Percentiles rank a stretch among this genome's conserved stretches.
Evolutionary conservation across 1,140 invertebrate genomes (phyloP).

Genomic region (Listronotus bonariensis): DNA sequence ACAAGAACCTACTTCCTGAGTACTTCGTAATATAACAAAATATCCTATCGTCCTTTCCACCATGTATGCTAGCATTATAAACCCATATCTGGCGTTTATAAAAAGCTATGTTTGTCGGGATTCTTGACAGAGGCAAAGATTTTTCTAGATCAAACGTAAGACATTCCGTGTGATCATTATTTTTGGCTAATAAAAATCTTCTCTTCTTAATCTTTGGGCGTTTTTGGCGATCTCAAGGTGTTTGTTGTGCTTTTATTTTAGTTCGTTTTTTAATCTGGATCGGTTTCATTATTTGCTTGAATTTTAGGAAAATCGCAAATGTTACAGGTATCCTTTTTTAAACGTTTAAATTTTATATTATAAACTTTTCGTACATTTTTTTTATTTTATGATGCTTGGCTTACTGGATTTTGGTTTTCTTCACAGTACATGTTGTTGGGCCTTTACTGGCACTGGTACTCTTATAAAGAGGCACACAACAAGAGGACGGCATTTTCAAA

Average conservation of each 20-base stretch:
- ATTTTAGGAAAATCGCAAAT: constrained; percentile 26
- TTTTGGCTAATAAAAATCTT: constrained; percentile 6
- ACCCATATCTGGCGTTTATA: constrained; percentile 41
- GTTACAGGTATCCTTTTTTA: constrained; percentile 33
- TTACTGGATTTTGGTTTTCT: constrained; percentile 20
- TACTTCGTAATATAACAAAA: constrained; percentile 31
- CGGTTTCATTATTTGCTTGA: constrained; percentile 10
- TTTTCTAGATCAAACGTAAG: constrained; percentile 29
- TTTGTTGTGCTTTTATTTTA: constrained; percentile 9
- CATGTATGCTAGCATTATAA: constrained; percentile 44
- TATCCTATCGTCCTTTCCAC: too few relatives aligned
- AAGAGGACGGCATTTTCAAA: too few relatives aligned
- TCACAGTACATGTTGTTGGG: constrained; percentile 12
- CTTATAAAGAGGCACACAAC: too few relatives aligned
- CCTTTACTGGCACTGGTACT: too few relatives aligned
- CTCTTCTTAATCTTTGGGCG: constrained; percentile 10
- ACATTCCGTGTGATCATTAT: constrained; percentile 10
- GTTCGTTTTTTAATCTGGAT: constrained; percentile 6
- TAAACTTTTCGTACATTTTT: constrained; percentile 23
- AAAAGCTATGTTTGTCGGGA: constrained; percentile 27
- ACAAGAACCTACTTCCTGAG: constrained; percentile 45
- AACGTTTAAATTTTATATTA: constrained; percentile 21
- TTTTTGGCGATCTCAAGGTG: constrained; percentile 10
- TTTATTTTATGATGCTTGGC: constrained; percentile 14
- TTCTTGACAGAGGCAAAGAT: constrained; percentile 24